Evolutionary conservation across 2,888 invertebrate genomes (phyloP).

Genomic region (Nomada ruficornis): DNA sequence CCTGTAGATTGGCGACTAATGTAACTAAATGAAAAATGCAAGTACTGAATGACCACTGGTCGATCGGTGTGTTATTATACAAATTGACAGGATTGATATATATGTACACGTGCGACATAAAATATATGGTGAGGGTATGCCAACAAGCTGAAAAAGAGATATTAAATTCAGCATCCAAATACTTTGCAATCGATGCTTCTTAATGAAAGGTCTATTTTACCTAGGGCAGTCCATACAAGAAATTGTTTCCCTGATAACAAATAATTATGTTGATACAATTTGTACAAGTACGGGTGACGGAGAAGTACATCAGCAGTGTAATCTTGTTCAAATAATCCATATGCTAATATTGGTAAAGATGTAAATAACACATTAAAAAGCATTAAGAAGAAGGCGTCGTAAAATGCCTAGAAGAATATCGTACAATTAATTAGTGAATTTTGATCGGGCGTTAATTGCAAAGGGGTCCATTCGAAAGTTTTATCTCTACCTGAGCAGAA

Average conservation of each 20-base stretch:
- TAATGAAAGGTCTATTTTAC: conserved; percentile 70
- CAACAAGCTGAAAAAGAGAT: conserved; percentile 85
- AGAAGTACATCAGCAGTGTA: conserved; percentile 85
- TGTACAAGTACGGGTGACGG: conserved; percentile 89
- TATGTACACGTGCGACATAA: conserved; percentile 85
- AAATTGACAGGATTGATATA: conserved; percentile 85
- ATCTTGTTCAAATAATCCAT: conserved; percentile 91
- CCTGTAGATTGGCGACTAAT: conserved; percentile 78
- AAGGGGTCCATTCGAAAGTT: neutral
- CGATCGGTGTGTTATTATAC: conserved; percentile 85
- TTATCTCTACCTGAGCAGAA: conserved; percentile 84
- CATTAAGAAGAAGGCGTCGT: conserved; percentile 91
- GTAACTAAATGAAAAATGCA: conserved; percentile 78
- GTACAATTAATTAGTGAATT: neutral
- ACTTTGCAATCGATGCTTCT: neutral
- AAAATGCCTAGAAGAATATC: conserved; percentile 88
- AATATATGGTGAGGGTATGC: conserved; percentile 88
- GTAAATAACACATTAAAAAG: conserved; percentile 92
- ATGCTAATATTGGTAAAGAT: conserved; percentile 89
- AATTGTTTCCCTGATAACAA: conserved; percentile 88
- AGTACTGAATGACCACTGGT: conserved; percentile 84
- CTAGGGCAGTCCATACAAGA: conserved; percentile 86
- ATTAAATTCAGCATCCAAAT: neutral
- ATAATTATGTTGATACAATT: conserved; percentile 87
- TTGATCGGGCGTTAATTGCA: neutral